Evolutionary conservation across 2,888 invertebrate genomes (phyloP), one percentile per base, ranked within the genome.

Genomic region (Standfussiana lucernea): DNA sequence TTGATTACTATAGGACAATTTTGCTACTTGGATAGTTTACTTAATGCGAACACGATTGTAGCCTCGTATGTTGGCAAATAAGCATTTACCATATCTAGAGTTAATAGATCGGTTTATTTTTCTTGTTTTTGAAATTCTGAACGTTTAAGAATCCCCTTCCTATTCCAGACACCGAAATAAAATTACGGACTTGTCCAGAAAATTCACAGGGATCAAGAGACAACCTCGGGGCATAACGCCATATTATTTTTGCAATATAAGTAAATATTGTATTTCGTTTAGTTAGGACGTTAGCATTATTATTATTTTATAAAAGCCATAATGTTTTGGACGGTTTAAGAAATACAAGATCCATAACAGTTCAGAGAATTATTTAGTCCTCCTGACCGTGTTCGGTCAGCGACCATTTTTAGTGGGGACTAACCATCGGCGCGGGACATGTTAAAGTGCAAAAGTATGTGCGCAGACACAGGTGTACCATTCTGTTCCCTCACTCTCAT

Each of bases 201-300:
- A n/a, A n/a, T 21, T 47, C 15, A 75, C 13, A 37, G 45, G n/a
- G n/a, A 61, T 47, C 37, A 32, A 47, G 18, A 47, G 21, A 47
- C 37, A 11, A 15, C 37, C 59, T 75, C n/a, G 61, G 45, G 45
- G 15, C 40, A 40, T 35, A 66, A 42, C 18, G 35, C 35, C n/a
- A 4, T 50, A 40, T 66, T 35, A 11, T 77, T 21, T 77, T 77
- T 24, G 40, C 40, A 53, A 50, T 21, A 70, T 32, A 24, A 71
- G 42, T 64, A 42, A 71, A 64, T 64, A 42, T n/a, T 35, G 18
- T 32, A 7, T n/a, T 18, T 53, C 4, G n/a, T 76, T 75, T 64
- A 28, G 76, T 76, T 76, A 76, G 65, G 65, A 77, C 18, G 18
- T 18, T 28, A 18, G 42, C 24, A 15, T 76, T 75, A 50, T 42